These are phyloP conservation scores for Chaetorhynchus papuensis DNA, from an alignment of 2,113 vertebrate species.

Conservation along the genomic window DNA sequence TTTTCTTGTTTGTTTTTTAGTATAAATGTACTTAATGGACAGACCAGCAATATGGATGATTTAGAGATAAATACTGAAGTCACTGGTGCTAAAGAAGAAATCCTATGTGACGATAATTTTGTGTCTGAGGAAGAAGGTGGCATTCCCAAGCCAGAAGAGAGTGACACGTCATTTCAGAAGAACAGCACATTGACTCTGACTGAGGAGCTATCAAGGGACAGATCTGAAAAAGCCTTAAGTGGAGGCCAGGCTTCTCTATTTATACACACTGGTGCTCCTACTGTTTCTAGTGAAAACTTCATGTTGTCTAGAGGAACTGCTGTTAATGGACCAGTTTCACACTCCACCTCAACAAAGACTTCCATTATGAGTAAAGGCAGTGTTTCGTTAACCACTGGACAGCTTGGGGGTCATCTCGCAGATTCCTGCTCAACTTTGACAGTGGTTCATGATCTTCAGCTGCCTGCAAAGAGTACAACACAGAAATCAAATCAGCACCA, in stretches of 20 bases:
- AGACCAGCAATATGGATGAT: constrained; percentile 82
- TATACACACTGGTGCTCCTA: constrained; percentile 87
- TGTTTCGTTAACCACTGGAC: constrained; percentile 83
- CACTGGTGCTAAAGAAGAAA: constrained; percentile 82
- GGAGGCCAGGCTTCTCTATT: constrained; percentile 90
- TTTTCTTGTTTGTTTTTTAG: constrained; percentile 68
- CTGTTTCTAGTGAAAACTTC: constrained; percentile 85
- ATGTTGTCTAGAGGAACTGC: constrained; percentile 88
- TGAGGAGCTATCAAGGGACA: constrained; percentile 84
- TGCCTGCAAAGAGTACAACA: constrained; percentile 78
- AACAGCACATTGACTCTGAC: constrained; percentile 78
- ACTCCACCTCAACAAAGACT: constrained; percentile 87
- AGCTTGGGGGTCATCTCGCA: constrained; percentile 76
- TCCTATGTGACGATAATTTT: constrained; percentile 77
- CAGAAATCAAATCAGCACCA: constrained; percentile 82
- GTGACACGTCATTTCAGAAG: constrained; percentile 77
- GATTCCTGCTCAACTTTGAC: constrained; percentile 81
- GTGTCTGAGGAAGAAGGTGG: constrained; percentile 78
- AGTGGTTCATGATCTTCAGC: constrained; percentile 85
- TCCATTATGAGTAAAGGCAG: constrained; percentile 86
- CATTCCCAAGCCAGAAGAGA: constrained; percentile 82
- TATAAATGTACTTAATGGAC: constrained; percentile 76
- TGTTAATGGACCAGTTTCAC: constrained; percentile 97
- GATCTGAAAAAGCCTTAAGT: constrained; percentile 94
- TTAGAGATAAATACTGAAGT: constrained; percentile 78